Percentiles rank a stretch among this genome's conserved stretches.
These are phyloP conservation scores for Chrysocyon brachyurus DNA, from an alignment of 2,797 vertebrate species.

Conservation along the genomic window DNA sequence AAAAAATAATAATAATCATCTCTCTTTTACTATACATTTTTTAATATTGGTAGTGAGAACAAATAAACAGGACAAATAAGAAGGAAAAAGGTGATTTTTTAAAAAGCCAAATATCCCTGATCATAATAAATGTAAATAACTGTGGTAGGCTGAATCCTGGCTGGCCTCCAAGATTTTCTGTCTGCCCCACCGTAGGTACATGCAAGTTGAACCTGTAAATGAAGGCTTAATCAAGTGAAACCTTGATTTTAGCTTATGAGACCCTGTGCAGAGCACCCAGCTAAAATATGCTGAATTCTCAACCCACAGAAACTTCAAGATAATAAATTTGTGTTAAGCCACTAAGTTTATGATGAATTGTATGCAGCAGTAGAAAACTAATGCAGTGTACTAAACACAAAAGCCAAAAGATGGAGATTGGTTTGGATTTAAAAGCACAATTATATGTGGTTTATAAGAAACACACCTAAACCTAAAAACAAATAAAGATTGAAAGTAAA, in stretches of 20 bases:
- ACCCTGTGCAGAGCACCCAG: neutral
- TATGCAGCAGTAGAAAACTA: slow-evolving; percentile 4
- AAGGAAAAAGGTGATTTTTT: neutral
- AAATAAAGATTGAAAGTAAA: slow-evolving; percentile 1
- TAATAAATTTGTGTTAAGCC: neutral
- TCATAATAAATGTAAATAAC: neutral
- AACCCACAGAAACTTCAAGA: neutral
- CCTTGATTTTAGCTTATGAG: neutral
- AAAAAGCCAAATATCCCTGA: neutral
- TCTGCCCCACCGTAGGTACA: neutral
- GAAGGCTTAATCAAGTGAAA: neutral
- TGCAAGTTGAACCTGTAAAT: neutral
- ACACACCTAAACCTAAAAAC: neutral
- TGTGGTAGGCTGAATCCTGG: neutral
- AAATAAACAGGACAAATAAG: neutral
- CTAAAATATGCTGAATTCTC: neutral
- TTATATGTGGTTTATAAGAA: neutral
- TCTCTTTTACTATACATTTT: neutral
- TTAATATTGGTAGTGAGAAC: neutral
- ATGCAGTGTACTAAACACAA: neutral
- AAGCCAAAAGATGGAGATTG: neutral
- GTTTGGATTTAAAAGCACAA: neutral
- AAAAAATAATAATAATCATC: neutral
- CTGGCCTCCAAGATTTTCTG: neutral
- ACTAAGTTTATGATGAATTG: neutral